A percentile compares a stretch with the other conserved stretches of the same genome.
Conservation (phyloP, 2,113 vertebrate genomes). For the Salvelinus sp. region DNA sequence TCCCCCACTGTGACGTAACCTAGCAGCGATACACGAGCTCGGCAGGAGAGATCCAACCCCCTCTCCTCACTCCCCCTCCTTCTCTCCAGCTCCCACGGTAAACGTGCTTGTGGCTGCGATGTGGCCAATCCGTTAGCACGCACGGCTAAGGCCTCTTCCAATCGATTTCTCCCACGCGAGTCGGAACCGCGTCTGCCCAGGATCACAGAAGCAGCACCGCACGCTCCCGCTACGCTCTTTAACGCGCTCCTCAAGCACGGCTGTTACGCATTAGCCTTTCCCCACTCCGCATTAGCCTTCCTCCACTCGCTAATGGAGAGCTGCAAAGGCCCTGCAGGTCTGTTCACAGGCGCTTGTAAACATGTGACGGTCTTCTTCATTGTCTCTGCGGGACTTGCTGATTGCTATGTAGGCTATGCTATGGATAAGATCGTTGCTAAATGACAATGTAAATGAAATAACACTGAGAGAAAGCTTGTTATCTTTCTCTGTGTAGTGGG, state of each 20-base stretch:
- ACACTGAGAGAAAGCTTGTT: too few relatives aligned
- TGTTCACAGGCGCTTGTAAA: too few relatives aligned
- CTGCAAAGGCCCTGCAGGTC: too few relatives aligned
- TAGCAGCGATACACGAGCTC: constrained; percentile 59
- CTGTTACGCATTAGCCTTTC: constrained; percentile 56
- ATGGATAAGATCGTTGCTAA: too few relatives aligned
- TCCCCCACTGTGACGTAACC: constrained; percentile 68
- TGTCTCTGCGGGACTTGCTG: too few relatives aligned
- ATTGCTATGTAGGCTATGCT: too few relatives aligned
- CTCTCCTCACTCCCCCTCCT: neutral
- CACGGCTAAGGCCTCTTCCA: constrained; percentile 56
- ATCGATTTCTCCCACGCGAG: constrained; percentile 65
- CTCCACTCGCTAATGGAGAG: too few relatives aligned
- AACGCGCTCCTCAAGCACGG: constrained; percentile 54
- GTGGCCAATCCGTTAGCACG: constrained; percentile 64
- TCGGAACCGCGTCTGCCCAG: constrained; percentile 46
- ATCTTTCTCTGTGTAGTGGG: too few relatives aligned
- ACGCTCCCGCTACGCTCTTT: constrained; percentile 51
- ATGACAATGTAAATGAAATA: too few relatives aligned
- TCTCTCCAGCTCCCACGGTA: constrained; percentile 17
- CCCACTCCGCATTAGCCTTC: constrained; percentile 32
- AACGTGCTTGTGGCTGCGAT: constrained; percentile 58
- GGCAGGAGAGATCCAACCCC: constrained; percentile 43
- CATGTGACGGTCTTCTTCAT: too few relatives aligned
- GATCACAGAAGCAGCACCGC: constrained; percentile 57